Evolutionary conservation across 2,797 vertebrate species (phyloP).

Genomic region (Dipus sagitta): DNA sequence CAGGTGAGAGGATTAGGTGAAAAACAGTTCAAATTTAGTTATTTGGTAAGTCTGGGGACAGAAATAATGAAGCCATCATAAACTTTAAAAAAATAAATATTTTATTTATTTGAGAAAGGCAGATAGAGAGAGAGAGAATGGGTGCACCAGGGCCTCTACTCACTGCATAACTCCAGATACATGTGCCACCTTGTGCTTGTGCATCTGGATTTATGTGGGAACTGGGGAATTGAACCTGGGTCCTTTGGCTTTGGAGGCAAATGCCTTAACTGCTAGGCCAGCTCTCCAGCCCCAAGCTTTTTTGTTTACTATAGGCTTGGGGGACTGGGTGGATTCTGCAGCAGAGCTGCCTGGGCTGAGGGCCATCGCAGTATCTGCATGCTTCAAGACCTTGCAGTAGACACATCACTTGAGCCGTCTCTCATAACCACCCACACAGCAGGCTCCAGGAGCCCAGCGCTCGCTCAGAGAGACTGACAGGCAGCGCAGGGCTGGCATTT

Average conservation of each 20-base stretch:
- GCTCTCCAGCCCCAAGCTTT: neutral
- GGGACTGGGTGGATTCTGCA: neutral
- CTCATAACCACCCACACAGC: neutral
- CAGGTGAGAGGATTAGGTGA: neutral
- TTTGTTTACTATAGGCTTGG: neutral
- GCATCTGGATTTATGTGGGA: too few species aligned
- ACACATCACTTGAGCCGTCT: neutral
- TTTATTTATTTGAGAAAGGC: too few species aligned
- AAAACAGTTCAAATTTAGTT: neutral
- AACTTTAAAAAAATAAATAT: too few species aligned
- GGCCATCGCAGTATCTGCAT: rapidly evolving
- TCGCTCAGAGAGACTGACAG: neutral
- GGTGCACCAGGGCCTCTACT: too few species aligned
- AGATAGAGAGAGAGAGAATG: too few species aligned
- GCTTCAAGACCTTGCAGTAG: neutral
- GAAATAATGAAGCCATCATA: neutral
- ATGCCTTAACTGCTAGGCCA: too few species aligned
- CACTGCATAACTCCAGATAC: too few species aligned
- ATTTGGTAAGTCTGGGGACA: neutral
- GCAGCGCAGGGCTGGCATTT: neutral
- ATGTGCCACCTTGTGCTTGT: too few species aligned
- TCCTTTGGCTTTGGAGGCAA: too few species aligned
- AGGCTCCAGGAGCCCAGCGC: too few species aligned
- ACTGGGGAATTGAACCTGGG: too few species aligned
- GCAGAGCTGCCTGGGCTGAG: neutral